These are phyloP conservation scores for Polia nebulosa DNA, from an alignment of 2,888 invertebrate genomes.

Conservation along the genomic window DNA sequence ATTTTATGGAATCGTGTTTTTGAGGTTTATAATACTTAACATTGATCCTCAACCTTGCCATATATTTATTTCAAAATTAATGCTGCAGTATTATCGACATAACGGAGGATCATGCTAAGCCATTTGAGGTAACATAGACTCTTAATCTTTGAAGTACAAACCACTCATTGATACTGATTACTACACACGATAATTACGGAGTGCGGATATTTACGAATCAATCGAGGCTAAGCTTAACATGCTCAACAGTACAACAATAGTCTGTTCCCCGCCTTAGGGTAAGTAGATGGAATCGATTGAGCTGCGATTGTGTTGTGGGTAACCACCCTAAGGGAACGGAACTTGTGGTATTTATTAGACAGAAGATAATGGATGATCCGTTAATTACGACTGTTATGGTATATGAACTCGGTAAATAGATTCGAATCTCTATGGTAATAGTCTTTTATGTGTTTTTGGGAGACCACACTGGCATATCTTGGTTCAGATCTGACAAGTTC, in stretches of 20 bases:
- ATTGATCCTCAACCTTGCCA: no score
- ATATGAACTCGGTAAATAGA: conserved; percentile 42
- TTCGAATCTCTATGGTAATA: conserved; percentile 41
- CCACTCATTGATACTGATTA: conserved; percentile 60
- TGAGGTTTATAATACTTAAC: no score
- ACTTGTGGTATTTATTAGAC: conserved; percentile 42
- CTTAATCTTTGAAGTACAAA: conserved; percentile 55
- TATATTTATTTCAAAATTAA: no score
- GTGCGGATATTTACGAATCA: conserved; percentile 60
- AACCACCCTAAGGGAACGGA: conserved; percentile 53
- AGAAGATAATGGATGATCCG: conserved; percentile 34
- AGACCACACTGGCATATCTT: conserved; percentile 46
- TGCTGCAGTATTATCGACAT: no score
- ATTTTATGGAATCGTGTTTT: no score
- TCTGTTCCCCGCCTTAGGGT: conserved; percentile 53
- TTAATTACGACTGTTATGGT: conserved; percentile 39
- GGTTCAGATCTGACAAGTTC: not conserved
- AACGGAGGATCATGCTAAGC: no score
- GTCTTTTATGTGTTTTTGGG: conserved; percentile 29
- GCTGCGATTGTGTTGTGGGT: conserved; percentile 27
- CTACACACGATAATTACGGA: conserved; percentile 64
- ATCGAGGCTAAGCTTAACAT: conserved; percentile 52
- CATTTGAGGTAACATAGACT: no score
- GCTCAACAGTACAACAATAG: conserved; percentile 60
- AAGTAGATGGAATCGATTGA: conserved; percentile 40